Conservation (phyloP, 2,113 vertebrate species). For the Dasypus novemcinctus region DNA sequence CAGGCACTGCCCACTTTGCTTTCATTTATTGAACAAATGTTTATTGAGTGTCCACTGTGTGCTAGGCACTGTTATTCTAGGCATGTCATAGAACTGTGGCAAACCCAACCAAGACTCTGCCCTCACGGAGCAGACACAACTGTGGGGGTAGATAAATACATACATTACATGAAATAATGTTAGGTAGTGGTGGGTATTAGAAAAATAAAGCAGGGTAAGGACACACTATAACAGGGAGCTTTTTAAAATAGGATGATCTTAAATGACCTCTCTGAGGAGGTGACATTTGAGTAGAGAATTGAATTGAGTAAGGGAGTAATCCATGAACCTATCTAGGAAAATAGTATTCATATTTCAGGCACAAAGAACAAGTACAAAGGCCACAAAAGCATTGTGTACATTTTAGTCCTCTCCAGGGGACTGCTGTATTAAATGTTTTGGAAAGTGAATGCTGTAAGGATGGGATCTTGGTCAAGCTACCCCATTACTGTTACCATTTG, state of each 20-base stretch:
- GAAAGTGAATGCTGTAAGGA: background rate
- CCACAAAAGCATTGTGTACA: background rate
- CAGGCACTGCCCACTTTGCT: background rate
- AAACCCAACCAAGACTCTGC: background rate
- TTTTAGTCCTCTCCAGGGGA: background rate
- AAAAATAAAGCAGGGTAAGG: background rate
- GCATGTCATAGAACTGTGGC: background rate
- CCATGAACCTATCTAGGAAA: background rate
- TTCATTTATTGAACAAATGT: background rate
- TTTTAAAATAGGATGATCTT: background rate
- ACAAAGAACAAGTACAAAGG: background rate
- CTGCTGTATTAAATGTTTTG: background rate
- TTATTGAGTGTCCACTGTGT: background rate
- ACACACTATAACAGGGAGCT: background rate
- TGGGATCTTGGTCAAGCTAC: background rate
- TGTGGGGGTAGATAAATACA: background rate
- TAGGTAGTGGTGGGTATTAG: background rate
- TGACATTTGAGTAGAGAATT: no score
- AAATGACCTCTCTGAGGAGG: background rate
- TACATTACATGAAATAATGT: background rate
- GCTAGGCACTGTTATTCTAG: background rate
- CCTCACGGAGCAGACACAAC: background rate
- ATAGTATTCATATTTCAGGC: background rate
- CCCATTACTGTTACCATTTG: background rate
- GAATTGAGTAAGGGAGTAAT: background rate